Evolutionary conservation across 1,140 invertebrate species (phyloP).

Genomic region (Trachelipus rathkii): DNA sequence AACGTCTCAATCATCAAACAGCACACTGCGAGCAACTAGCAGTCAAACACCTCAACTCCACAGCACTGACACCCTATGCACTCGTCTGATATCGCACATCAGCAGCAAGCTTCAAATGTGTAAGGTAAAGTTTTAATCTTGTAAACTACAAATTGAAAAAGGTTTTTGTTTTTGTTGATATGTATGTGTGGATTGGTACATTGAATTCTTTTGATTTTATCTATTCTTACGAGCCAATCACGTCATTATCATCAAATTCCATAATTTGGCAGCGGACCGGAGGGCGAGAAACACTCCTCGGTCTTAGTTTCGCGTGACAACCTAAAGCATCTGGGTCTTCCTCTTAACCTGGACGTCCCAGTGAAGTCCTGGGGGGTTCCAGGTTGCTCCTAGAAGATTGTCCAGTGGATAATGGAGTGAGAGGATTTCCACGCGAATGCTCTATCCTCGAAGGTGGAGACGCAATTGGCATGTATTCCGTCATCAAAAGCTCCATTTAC

Average conservation of each 20-base stretch:
- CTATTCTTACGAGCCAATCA: neutral
- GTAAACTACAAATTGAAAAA: neutral
- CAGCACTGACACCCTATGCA: conserved; percentile 47
- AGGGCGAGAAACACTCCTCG: conserved; percentile 39
- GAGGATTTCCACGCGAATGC: conserved; percentile 32
- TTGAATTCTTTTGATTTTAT: neutral
- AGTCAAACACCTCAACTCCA: conserved; percentile 40
- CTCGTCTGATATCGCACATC: conserved; percentile 49
- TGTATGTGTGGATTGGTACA: too few relatives aligned
- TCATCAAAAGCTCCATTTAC: conserved; percentile 44
- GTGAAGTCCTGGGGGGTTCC: conserved; percentile 7
- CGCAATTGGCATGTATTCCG: conserved; percentile 39
- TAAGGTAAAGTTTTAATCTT: conserved; percentile 17
- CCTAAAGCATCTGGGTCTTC: conserved; percentile 36
- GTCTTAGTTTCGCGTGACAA: conserved; percentile 43
- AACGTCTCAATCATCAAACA: conserved; percentile 23
- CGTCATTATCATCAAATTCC: conserved; percentile 39
- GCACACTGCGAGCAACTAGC: conserved; percentile 17
- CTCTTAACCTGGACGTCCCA: neutral
- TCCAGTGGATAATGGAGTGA: neutral
- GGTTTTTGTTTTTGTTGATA: too few relatives aligned
- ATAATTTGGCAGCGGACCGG: conserved; percentile 36
- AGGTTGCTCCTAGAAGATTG: neutral
- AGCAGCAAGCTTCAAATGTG: conserved; percentile 51
- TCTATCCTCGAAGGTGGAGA: conserved; percentile 32